Evolutionary conservation across 2,797 vertebrate species (phyloP), one percentile per base, ranked within the genome.

Genomic region (Sandelia bainsii): DNA sequence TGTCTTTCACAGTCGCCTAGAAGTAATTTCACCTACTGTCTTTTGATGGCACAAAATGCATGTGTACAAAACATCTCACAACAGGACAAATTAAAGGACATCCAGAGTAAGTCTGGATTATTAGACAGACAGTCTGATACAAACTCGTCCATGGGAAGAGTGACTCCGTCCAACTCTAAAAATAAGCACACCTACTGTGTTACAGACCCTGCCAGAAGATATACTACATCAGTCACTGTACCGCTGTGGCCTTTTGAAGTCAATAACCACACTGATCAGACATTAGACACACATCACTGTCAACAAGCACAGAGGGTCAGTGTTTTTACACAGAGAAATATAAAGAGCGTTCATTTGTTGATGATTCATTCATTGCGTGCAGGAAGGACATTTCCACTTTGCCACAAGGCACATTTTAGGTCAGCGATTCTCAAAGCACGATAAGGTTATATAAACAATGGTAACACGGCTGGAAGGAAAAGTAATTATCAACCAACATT

Each of bases 341-440:
- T 42, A 7, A 27, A 63, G 62, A 17, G 6, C 19, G 11, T 10
- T 71, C 39, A 29, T 44, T 44, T 51, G 42, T 32, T 64, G 8
- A 42, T 32, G 42, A 68, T 44, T 65, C 46, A 69, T 14, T n/a
- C 59, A 52, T 71, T 44, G 77, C 61, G 59, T 83, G 84, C 79
- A 71, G 48, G 6, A 69, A 63, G 16, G 45, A 65, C 29, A 37
- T 42, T 58, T 77, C 72, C 42, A 51, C 59, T 80, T 19, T 16
- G 75, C 79, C 25, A 20, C 8, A 2, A 71, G 60, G 23, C 69
- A 64, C 11, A 45, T 80, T 86, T 65, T 68, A 79, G 83, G 86
- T 88, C 87, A 90, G 69, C 17, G 73, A 70, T 4, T 86, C 70
- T 79, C 69, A 79, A 77, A 77, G 81, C 62, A 37, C 5, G 14